These are phyloP conservation scores for Gallinago solitaria DNA, from an alignment of 2,797 vertebrate genomes.

Conservation along the genomic window DNA sequence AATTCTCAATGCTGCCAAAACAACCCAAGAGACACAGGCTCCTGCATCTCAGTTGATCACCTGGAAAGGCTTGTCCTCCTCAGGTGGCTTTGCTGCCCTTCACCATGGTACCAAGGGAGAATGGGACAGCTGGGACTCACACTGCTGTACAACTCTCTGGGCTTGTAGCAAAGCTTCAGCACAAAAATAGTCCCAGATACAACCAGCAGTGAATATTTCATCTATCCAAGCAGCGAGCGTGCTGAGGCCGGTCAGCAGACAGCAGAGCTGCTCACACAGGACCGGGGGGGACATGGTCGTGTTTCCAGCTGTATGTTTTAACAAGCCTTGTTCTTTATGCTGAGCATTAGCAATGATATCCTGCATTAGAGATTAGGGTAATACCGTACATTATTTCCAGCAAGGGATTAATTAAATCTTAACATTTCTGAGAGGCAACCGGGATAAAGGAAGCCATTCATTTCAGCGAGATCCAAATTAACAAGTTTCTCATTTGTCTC, in stretches of 20 bases:
- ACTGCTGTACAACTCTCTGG: neutral
- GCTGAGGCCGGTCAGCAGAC: accelerated
- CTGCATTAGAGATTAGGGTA: constrained; percentile 10
- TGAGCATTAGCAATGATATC: constrained; percentile 9
- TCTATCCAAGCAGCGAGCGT: neutral
- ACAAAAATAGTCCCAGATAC: neutral
- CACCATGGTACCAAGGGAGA: neutral
- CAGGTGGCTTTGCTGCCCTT: neutral
- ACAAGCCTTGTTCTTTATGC: neutral
- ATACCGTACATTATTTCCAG: constrained; percentile 26
- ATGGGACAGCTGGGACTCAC: neutral
- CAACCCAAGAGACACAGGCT: accelerated
- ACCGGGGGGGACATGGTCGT: accelerated
- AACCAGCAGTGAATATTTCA: neutral
- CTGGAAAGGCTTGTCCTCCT: constrained; percentile 47
- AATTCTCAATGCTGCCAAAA: neutral
- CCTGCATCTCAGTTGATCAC: neutral
- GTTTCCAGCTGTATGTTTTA: neutral
- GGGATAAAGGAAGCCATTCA: constrained; percentile 26
- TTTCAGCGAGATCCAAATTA: neutral
- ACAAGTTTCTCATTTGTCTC: constrained; percentile 4
- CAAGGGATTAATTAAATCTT: constrained; percentile 52
- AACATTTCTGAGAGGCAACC: neutral
- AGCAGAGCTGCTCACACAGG: accelerated
- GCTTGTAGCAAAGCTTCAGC: neutral